Percentiles rank a stretch among this genome's conserved stretches.
Evolutionary conservation across 2,888 invertebrate species (phyloP).

Genomic region (Melieria omissa): DNA sequence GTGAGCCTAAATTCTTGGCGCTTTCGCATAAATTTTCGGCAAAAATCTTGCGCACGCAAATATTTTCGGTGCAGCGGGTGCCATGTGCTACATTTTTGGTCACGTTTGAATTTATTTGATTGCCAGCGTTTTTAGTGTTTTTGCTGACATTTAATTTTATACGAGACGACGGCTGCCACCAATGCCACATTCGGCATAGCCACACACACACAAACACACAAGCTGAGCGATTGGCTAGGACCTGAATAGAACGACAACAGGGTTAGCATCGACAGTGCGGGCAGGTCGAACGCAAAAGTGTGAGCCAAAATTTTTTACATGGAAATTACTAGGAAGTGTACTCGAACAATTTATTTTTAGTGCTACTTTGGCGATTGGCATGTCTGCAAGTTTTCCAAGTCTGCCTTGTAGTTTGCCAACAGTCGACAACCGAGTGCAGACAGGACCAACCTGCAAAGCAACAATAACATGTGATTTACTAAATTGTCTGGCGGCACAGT

Average conservation of each 20-base stretch:
- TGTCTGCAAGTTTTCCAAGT: slow-evolving; percentile 42
- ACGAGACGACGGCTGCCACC: slow-evolving; percentile 42
- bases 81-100: slow-evolving; percentile 54
- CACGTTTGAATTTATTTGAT: slow-evolving; percentile 62
- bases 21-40: no score
- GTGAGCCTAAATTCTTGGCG: no score
- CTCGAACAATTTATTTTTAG: slow-evolving; percentile 58
- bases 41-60: no score
- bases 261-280: slow-evolving; percentile 20
- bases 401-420: no score
- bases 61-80: no score
- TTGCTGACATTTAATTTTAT: slow-evolving; percentile 59
- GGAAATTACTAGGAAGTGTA: slow-evolving; percentile 57
- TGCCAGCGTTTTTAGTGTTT: slow-evolving; percentile 60
- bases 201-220: slow-evolving; percentile 24
- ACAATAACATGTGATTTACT: no score
- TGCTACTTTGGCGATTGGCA: slow-evolving; percentile 38
- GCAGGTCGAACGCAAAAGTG: slow-evolving; percentile 21
- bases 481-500: no score
- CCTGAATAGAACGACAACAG: slow-evolving; percentile 16
- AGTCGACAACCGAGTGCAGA: no score
- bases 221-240: slow-evolving; percentile 34
- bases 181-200: slow-evolving; percentile 9
- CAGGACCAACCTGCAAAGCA: no score
- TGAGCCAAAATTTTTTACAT: slow-evolving; percentile 40